phyloP scores from a whole-genome alignment of 1,140 invertebrate genomes.

The Chironomus striatipennis region DNA sequence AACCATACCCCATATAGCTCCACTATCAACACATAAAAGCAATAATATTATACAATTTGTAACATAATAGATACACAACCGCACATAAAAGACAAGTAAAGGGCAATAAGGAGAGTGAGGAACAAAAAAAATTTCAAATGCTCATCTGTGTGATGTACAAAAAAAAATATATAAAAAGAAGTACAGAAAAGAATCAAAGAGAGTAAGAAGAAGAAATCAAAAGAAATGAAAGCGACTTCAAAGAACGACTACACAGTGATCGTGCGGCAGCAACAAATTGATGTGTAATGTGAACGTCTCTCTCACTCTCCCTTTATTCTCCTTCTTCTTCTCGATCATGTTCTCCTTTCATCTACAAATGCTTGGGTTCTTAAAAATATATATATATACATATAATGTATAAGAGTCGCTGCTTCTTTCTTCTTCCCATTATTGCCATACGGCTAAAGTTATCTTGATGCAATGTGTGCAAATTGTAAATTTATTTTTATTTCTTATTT shows the following conservation, averaged over 20 bases:
- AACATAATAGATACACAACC: too few species aligned
- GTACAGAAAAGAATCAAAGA: not conserved
- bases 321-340: not conserved
- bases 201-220: conserved; percentile 18
- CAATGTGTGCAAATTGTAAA: conserved; percentile 19
- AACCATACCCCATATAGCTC: too few species aligned
- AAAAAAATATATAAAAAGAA: not conserved
- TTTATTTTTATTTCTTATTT: conserved; percentile 19
- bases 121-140: too few species aligned
- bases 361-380: too few species aligned
- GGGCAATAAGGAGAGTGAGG: too few species aligned
- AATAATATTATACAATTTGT: too few species aligned
- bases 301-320: not conserved
- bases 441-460: not conserved
- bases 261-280: conserved; percentile 17
- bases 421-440: too few species aligned
- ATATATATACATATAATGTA: too few species aligned
- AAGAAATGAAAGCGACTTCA: conserved; percentile 16
- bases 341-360: not conserved
- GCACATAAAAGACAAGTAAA: too few species aligned
- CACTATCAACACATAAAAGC: too few species aligned
- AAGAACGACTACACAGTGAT: not conserved
- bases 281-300: not conserved
- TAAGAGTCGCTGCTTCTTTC: too few species aligned
- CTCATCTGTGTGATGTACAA: too few species aligned